Percentiles rank a stretch among this genome's conserved stretches.
Evolutionary conservation across 2,113 vertebrate species (phyloP).

Genomic region (Solenodon paradoxus): DNA sequence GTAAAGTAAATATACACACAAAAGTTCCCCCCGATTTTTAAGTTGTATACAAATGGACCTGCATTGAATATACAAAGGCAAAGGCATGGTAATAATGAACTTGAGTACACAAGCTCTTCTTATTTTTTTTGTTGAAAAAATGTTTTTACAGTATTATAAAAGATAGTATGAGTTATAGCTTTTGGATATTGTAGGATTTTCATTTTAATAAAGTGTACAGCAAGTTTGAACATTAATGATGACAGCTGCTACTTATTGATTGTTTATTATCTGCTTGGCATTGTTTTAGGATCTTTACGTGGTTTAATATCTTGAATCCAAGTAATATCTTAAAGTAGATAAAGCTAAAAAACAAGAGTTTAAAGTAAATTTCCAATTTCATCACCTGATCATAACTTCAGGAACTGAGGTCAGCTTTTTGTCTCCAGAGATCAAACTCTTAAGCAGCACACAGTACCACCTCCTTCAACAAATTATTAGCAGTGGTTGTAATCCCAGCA

Average conservation of each 20-base stretch:
- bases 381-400: neutral
- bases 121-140: neutral
- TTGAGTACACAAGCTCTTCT: conserved; percentile 30
- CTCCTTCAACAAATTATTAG: neutral
- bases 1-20: conserved; percentile 28
- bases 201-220: neutral
- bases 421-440: neutral
- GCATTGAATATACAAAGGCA: conserved; percentile 59
- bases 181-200: neutral
- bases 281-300: neutral
- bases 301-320: neutral
- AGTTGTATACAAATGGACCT: conserved; percentile 53
- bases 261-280: neutral
- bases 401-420: neutral
- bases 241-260: neutral
- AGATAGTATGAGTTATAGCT: neutral
- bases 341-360: neutral
- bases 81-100: conserved; percentile 17
- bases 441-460: neutral
- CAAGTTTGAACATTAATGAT: neutral
- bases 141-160: neutral
- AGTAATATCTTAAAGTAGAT: neutral
- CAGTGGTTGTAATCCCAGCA: neutral
- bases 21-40: conserved; percentile 56
- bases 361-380: neutral